Evolutionary conservation across 2,888 invertebrate species (phyloP), one percentile per base, ranked within the genome.

Genomic region (Polyommatus iphigenia): DNA sequence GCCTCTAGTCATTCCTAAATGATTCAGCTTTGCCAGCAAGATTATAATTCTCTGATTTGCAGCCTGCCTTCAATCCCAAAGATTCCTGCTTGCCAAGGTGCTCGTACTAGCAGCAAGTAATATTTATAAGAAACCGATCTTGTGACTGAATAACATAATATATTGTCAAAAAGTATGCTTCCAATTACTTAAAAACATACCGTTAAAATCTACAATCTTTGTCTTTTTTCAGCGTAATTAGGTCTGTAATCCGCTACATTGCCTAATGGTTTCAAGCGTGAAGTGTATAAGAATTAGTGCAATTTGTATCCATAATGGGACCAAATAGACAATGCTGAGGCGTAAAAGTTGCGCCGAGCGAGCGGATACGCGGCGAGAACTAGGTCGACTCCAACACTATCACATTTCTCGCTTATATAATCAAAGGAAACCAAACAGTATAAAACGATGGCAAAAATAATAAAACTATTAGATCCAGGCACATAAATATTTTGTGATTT

Each of bases 331-430:
- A 32, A 67, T 29, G 29, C 67, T 15, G 18, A 54, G 6, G 29
- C 3, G 15, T 67, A 67, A 24, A 2, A 67, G 67, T 32, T 18
- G 15, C 29, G 67, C 67, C 15, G 29, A 67, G 32, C 67, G 29
- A 4, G 67, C 67, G 67, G 67, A 67, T 67, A 67, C 67, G 67
- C 67, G 67, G 29, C 67, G 67, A 29, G 67, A 67, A 67, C 67
- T 67, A 67, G 67, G 67, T 67, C 67, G 67, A 13, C 15, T 54
- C 54, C 67, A 67, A 67, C 67, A 32, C 29, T 67, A 67, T 67
- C 67, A 67, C 29, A 67, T 67, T 67, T 67, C 67, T 32, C 67
- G 29, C 67, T 67, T 24, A 67, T 24, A 67, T 67, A 67, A 67
- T 67, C 62, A 67, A 29, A 32, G 29, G 18, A 67, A 67, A 67